Evolutionary conservation across 2,113 vertebrate genomes (phyloP), one percentile per base, ranked within the genome.

Genomic region (Microcebus tavaratra): DNA sequence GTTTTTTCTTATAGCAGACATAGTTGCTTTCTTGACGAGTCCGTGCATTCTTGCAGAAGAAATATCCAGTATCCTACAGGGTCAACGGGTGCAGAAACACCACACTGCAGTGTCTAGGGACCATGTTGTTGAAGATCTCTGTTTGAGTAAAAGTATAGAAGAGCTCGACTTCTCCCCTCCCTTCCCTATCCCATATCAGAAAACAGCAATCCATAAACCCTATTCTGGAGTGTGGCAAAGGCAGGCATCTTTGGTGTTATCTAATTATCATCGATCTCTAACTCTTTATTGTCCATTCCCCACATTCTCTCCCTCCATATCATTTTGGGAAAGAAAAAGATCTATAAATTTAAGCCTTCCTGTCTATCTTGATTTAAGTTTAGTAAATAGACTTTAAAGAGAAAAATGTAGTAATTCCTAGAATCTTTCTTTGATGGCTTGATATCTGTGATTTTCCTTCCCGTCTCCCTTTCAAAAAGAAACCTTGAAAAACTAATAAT

Each of bases 321-420:
- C 29, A 48, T 78, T 86, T 96, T 82, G 34, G 59, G 73, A 57
- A 73, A 70, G 63, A 27, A 81, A 80, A 55, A 45, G 14, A 42
- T 34, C 57, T 78, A 21, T 88, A 61, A 17, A 45, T 50, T 75
- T 87, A 84, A 83, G 31, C 25, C 45, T 90, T 84, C 45, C 48
- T 45, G 53, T 20, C 76, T 65, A 2, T 96, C 45, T 76, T 93
- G 76, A 89, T 94, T 91, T 87, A 83, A 80, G 20, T 88, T 90
- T 34, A 84, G 65, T 63, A 91, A 93, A 55, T 50, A 80, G 63
- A 70, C 57, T 91, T 96, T 78, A 72, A 88, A 70, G 85, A 65
- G 55, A 92, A 92, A 89, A 89, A 53, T 59, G 42, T 61, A 72
- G 25, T 72, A 65, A 48, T 80, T 92, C 29, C 11, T 87, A 53